Conservation (phyloP, 92 coral and sea anemone genomes). For the Porites lobata region DNA sequence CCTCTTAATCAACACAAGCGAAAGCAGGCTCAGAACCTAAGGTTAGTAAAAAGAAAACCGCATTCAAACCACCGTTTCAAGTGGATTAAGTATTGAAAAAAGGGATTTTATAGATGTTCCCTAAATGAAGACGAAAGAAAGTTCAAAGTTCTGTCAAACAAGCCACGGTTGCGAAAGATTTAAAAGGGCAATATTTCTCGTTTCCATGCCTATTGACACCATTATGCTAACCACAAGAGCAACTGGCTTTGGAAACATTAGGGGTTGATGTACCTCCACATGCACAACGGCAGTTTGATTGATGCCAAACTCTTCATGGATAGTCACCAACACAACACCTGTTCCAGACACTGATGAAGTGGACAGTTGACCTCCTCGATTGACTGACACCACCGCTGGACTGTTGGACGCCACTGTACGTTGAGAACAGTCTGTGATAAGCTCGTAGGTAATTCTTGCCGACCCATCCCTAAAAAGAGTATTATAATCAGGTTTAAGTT, state of each 20-base stretch:
- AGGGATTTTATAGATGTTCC: too few species aligned
- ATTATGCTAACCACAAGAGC: too few species aligned
- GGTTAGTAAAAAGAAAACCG: neutral
- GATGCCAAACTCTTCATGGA: slow-evolving; percentile 96
- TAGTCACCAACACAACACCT: slow-evolving; percentile 93
- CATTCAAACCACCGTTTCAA: neutral
- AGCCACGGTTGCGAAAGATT: too few species aligned
- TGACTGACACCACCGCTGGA: slow-evolving; percentile 72
- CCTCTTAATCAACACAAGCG: too few species aligned
- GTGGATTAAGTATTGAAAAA: too few species aligned
- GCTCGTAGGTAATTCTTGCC: slow-evolving; percentile 83
- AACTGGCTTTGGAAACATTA: too few species aligned
- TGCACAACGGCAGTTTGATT: slow-evolving; percentile 98
- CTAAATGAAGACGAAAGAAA: too few species aligned
- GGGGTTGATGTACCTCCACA: slow-evolving; percentile 73
- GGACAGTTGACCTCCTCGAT: slow-evolving; percentile 80
- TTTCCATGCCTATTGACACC: too few species aligned
- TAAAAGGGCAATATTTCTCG: too few species aligned
- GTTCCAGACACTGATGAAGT: slow-evolving; percentile 92
- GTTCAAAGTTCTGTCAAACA: too few species aligned
- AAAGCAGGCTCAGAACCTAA: too few species aligned
- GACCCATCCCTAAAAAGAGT: slow-evolving; percentile 80
- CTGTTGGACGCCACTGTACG: slow-evolving; percentile 40
- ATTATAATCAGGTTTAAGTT: too few species aligned
- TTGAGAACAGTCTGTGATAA: slow-evolving; percentile 81